These are phyloP conservation scores for Lepidurus apus DNA, from an alignment of 1,140 invertebrate species.

Conservation along the genomic window DNA sequence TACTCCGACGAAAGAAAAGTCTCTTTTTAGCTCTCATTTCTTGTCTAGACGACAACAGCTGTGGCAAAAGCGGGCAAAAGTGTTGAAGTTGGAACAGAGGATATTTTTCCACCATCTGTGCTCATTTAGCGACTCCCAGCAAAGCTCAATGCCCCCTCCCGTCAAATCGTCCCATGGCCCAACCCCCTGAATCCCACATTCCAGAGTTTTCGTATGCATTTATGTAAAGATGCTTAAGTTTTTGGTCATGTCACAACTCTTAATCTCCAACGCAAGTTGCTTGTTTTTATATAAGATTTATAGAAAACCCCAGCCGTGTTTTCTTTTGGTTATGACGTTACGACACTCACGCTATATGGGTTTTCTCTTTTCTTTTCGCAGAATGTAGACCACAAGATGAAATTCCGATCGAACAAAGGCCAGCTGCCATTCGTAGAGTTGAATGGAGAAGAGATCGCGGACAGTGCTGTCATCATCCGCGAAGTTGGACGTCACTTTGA, in stretches of 20 bases:
- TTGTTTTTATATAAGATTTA: neutral
- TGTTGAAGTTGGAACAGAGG: slow-evolving; percentile 4
- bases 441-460: slow-evolving; percentile 87
- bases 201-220: neutral
- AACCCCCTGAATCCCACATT: neutral
- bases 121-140: neutral
- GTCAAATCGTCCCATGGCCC: neutral
- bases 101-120: neutral
- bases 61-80: neutral
- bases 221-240: slow-evolving; percentile 4
- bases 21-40: neutral
- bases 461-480: slow-evolving; percentile 81
- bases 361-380: slow-evolving; percentile 47
- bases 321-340: neutral
- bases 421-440: slow-evolving; percentile 86
- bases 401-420: slow-evolving; percentile 87
- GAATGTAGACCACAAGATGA: slow-evolving; percentile 92
- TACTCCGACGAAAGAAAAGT: neutral
- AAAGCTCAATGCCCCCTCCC: neutral
- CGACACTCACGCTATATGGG: neutral
- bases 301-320: neutral
- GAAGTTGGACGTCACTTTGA: slow-evolving; percentile 73
- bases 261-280: neutral
- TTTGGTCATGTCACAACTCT: neutral
- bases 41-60: slow-evolving; percentile 14